Conservation (phyloP, 2,888 invertebrate genomes). For the Sylvicola fuscatus region DNA sequence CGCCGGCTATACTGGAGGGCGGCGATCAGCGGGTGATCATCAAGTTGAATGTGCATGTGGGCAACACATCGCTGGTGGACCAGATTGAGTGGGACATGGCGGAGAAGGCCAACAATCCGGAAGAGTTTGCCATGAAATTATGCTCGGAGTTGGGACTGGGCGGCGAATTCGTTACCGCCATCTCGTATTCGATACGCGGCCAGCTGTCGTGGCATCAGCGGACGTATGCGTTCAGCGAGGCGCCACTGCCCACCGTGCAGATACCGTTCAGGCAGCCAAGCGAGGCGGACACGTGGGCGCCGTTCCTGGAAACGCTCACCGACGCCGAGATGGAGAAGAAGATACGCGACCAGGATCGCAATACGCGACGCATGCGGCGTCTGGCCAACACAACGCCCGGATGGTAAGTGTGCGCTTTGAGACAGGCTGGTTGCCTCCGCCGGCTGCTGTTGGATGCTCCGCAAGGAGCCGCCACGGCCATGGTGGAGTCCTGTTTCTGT, state of each 20-base stretch:
- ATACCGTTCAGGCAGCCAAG: slow-evolving; percentile 80
- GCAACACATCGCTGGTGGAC: slow-evolving; percentile 95
- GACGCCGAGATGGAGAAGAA: slow-evolving; percentile 99
- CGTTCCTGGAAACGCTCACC: slow-evolving; percentile 93
- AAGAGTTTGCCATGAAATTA: slow-evolving; percentile 88
- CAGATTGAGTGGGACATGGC: slow-evolving; percentile 99
- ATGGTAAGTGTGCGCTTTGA: slow-evolving; percentile 34
- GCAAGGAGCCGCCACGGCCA: no score
- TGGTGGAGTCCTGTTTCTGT: no score
- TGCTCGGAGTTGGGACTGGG: slow-evolving; percentile 95
- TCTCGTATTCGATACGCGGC: slow-evolving; percentile 92
- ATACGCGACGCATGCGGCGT: slow-evolving; percentile 86
- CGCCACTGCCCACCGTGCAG: slow-evolving; percentile 85
- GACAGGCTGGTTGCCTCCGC: no score
- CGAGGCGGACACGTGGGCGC: slow-evolving; percentile 96
- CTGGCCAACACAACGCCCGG: slow-evolving; percentile 86
- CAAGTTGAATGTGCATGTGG: slow-evolving; percentile 96
- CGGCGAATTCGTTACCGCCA: slow-evolving; percentile 96
- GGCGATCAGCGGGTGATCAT: slow-evolving; percentile 88
- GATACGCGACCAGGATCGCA: slow-evolving; percentile 96
- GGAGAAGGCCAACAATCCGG: slow-evolving; percentile 91
- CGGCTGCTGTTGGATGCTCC: no score
- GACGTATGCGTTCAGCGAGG: slow-evolving; percentile 95
- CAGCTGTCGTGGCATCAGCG: slow-evolving; percentile 97
- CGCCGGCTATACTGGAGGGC: slow-evolving; percentile 51